Evolutionary conservation across 2,113 vertebrate species (phyloP).

Genomic region (Corvus hawaiiensis): DNA sequence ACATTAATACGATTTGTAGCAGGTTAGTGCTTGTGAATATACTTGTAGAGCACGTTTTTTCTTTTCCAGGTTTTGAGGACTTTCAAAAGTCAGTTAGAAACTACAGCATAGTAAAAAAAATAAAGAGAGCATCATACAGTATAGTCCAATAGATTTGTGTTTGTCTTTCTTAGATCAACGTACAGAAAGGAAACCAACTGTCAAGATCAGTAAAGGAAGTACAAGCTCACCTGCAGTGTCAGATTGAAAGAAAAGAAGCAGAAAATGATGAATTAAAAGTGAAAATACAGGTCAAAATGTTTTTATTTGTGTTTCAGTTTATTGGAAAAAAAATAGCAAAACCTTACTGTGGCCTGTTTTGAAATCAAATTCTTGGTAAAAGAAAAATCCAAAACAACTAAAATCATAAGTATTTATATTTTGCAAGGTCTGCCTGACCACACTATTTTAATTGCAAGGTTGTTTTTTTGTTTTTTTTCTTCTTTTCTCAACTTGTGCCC

Average conservation of each 20-base stretch:
- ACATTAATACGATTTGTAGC: not conserved
- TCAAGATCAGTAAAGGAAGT: slow-evolving; percentile 75
- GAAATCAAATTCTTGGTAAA: not conserved
- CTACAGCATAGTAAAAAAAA: not conserved
- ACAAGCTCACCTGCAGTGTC: slow-evolving; percentile 75
- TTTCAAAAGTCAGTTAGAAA: not conserved
- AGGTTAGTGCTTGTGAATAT: not conserved
- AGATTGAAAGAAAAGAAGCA: slow-evolving; percentile 81
- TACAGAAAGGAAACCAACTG: slow-evolving; percentile 61
- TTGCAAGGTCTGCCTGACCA: not conserved
- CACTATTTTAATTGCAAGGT: not conserved
- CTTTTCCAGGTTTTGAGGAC: not conserved
- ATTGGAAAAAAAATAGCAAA: not conserved
- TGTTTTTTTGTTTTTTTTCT: not conserved
- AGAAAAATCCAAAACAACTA: not conserved
- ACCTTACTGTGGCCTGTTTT: not conserved
- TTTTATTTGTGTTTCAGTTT: not conserved
- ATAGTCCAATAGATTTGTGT: not conserved
- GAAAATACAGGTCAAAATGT: slow-evolving; percentile 76
- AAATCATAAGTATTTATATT: not conserved
- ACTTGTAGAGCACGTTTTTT: not conserved
- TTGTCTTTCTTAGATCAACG: slow-evolving; percentile 67
- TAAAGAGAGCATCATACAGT: not conserved
- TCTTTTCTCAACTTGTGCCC: not conserved
- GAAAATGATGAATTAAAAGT: slow-evolving; percentile 80